Evolutionary conservation across 64 coral and sea anemone species (phyloP), one percentile per base, ranked within the genome.

Genomic region (Stylophora pistillata): DNA sequence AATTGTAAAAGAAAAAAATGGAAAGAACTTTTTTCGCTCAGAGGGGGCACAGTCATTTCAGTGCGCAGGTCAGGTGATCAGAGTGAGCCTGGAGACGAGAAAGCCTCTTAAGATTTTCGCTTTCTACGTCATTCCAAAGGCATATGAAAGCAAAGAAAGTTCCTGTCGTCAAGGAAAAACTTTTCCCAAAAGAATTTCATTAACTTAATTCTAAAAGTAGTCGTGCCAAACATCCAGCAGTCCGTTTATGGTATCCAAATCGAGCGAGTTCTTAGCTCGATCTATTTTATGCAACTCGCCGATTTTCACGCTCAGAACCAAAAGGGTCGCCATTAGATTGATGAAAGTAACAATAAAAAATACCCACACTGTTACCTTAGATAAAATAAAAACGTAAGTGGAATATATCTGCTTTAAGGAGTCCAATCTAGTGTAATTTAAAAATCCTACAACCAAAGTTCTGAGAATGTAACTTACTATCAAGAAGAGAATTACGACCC

Each of bases 151-250:
- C 23, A 66, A n/a, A 66, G 63, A 66, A 66, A n/a, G 25, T n/a
- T 66, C 23, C 25, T 66, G 25, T 66, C 20, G 10, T 66, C 63
- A 20, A 66, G 9, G 20, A 66, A 23, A 20, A 66, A n/a, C 25
- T 66, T 66, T n/a, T n/a, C 10, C 63, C 63, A 66, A 66, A 66
- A 66, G 63, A 66, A 66, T n/a, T n/a, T 66, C 63, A 66, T 66
- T 9, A 26, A 23, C 20, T 66, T 66, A n/a, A 66, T n/a, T n/a
- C 63, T 66, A n/a, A 66, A 66, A n/a, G 20, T n/a, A 0, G 21
- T 26, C 7, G 25, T n/a, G 3, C 63, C 63, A 66, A 66, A n/a
- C 63, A 0, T 7, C 20, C 20, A 66, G 25, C 20, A 66, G 10
- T 10, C 2, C 20, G 25, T 66, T 4, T n/a, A 66, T 9, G 2